Evolutionary conservation across 2,113 vertebrate species (phyloP), one percentile per base, ranked within the genome.

Genomic region (Heterochromis multidens): DNA sequence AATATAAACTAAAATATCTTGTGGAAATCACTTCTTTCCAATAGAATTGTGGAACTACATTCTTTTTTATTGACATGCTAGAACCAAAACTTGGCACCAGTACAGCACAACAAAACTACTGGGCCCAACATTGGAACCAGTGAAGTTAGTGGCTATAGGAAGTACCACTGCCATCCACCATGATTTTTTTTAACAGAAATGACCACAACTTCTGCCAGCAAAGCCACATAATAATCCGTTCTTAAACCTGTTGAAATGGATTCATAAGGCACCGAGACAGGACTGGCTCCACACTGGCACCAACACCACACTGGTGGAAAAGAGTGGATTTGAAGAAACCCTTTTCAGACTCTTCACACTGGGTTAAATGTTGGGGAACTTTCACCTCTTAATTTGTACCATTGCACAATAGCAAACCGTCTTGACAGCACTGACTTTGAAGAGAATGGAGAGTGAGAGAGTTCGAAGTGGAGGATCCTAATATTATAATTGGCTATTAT

Each of bases 291-390:
- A 52, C 16, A 17, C 16, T 52, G 46, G 46, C 43, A 52, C 49
- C 49, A 19, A 7, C 17, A 7, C 17, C 19, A 54, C 52, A 21
- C 3, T 9, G 52, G 7, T 54, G 43, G 43, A 46, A 16, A 46
- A 46, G 5, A 46, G 43, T 16, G 52, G 52, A 4, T 56, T 4
- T 56, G 52, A 56, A 56, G 8, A 56, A 10, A 56, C 49, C 19
- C 19, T 54, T 3, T 1, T 21, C 16, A 19, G 14, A 1, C 23
- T 52, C 43, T 72, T 72, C 17, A 21, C 46, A 14, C 17, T 0
- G 46, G 54, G 27, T 74, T 74, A 74, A 49, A 72, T 21, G 40
- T 49, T 49, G 40, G 43, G 17, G 6, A 74, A 52, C 17, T 0
- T 74, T 52, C 25, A 29, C 25, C 40, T 72, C 67, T 52, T 27